Evolutionary conservation across 2,888 invertebrate species (phyloP).

Genomic region (Drosophila villosipedis): DNA sequence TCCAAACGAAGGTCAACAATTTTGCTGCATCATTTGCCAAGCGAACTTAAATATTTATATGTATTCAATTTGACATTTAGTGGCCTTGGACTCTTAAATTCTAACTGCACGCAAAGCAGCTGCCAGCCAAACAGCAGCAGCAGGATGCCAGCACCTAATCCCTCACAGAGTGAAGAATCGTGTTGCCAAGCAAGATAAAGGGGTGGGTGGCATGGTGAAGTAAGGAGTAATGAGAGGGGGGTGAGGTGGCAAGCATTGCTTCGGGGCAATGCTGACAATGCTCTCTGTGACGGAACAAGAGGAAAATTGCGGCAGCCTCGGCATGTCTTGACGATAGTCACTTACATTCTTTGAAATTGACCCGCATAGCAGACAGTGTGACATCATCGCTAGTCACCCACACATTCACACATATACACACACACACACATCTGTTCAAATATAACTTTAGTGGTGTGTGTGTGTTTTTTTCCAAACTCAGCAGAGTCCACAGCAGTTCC

Average conservation of each 20-base stretch:
- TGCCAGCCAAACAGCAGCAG: conserved; percentile 11
- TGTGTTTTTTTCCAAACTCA: neutral
- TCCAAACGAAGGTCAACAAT: conserved; percentile 31
- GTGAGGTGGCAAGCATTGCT: conserved; percentile 8
- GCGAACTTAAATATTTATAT: conserved; percentile 66
- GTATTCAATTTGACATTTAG: conserved; percentile 71
- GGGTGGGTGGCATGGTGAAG: neutral
- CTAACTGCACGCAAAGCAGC: conserved; percentile 42
- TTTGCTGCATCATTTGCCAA: conserved; percentile 67
- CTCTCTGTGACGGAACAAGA: conserved; percentile 41
- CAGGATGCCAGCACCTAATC: conserved; percentile 32
- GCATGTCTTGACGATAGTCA: conserved; percentile 64
- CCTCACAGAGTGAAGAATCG: conserved; percentile 30
- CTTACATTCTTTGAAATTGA: conserved; percentile 71
- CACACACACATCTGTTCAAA: neutral
- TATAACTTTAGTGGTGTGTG: neutral
- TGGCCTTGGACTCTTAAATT: conserved; percentile 54
- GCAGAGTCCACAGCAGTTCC: conserved; percentile 10
- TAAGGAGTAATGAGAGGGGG: neutral
- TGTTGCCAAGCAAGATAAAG: conserved; percentile 21
- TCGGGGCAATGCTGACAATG: conserved; percentile 55
- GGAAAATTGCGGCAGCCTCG: conserved; percentile 37
- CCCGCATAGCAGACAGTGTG: conserved; percentile 72
- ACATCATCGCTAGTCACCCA: conserved; percentile 59
- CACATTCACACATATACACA: neutral